Evolutionary conservation across 2,888 invertebrate species (phyloP).

Genomic region (Nemapogon koenigi): DNA sequence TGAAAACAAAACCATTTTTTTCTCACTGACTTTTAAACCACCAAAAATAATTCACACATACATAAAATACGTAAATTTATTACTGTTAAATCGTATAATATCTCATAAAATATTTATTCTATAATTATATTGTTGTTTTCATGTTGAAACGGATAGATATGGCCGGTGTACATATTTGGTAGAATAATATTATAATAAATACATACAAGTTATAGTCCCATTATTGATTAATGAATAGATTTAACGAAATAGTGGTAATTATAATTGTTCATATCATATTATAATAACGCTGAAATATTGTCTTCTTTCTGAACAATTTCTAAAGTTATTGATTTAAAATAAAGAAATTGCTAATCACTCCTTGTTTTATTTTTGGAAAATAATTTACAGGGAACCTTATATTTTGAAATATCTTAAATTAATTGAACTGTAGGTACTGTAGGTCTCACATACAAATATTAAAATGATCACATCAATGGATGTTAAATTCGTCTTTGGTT

Average conservation of each 20-base stretch:
- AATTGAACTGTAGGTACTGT: too few species aligned
- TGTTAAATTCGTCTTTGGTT: too few species aligned
- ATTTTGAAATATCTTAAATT: too few species aligned
- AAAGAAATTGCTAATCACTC: conserved; percentile 61
- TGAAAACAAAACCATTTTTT: too few species aligned
- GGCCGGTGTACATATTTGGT: conserved; percentile 8
- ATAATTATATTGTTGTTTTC: conserved; percentile 6
- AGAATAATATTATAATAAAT: conserved; percentile 2
- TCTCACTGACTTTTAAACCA: too few species aligned
- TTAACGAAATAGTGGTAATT: conserved; percentile 57
- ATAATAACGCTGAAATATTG: conserved; percentile 65
- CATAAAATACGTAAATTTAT: too few species aligned
- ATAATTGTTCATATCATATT: conserved; percentile 77
- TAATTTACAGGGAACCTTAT: too few species aligned
- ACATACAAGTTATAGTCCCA: conserved; percentile 40
- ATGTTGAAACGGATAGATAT: background rate
- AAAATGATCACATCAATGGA: too few species aligned
- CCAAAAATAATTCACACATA: too few species aligned
- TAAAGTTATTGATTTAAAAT: conserved; percentile 73
- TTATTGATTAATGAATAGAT: conserved; percentile 48
- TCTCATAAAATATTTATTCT: too few species aligned
- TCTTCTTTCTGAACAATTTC: conserved; percentile 80
- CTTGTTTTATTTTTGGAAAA: conserved; percentile 7
- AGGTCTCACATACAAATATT: too few species aligned
- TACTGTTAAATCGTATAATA: too few species aligned